Percentiles rank a stretch among this genome's conserved stretches.
These are phyloP conservation scores for Atta colombica DNA, from an alignment of 1,140 invertebrate species.

Conservation along the genomic window DNA sequence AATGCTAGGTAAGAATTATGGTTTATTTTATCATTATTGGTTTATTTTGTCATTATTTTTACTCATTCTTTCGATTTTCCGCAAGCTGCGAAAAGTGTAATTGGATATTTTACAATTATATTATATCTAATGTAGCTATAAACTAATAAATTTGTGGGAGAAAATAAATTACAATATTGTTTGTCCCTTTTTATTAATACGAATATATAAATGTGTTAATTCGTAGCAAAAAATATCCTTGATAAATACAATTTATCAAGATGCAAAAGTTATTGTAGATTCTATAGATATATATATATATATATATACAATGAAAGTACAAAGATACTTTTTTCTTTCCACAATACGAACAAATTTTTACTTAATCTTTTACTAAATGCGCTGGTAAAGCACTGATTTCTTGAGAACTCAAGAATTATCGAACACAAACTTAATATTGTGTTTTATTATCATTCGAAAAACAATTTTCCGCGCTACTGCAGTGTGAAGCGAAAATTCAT, in stretches of 20 bases:
- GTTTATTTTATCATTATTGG: no score
- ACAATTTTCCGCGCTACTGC: conserved; percentile 28
- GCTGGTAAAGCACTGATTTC: neutral
- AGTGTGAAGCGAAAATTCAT: conserved; percentile 9
- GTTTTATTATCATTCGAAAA: conserved; percentile 34
- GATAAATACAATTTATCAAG: neutral
- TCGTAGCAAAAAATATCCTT: neutral
- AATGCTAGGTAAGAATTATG: neutral
- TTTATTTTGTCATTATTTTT: neutral
- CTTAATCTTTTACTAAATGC: neutral
- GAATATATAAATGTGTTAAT: neutral
- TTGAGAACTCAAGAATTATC: neutral
- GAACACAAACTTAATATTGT: neutral
- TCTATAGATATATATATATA: no score
- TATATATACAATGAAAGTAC: neutral
- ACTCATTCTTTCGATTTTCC: neutral
- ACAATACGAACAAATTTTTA: neutral
- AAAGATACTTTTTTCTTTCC: neutral
- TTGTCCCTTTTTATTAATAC: neutral
- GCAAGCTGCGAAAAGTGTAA: neutral
- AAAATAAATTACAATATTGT: neutral
- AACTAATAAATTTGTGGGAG: neutral
- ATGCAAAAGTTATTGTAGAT: neutral
- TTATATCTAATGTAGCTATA: neutral
- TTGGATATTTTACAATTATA: no score